Evolutionary conservation across 1,140 invertebrate species (phyloP).

Genomic region (Zaprionus gabonicus): DNA sequence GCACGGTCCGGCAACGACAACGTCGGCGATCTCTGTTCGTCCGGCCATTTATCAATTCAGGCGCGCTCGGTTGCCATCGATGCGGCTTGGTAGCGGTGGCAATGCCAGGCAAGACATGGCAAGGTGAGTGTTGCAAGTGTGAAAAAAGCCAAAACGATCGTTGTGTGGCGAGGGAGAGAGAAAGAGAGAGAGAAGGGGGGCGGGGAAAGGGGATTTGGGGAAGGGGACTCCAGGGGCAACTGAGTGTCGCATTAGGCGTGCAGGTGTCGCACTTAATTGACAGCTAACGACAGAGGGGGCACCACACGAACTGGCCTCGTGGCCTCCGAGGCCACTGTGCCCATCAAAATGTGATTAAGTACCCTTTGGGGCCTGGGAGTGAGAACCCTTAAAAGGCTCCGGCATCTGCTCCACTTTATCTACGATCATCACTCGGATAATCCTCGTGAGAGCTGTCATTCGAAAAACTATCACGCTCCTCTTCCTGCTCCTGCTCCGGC

Average conservation of each 20-base stretch:
- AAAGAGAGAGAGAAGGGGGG: neutral
- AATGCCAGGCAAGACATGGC: conserved; percentile 21
- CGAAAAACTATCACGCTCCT: neutral
- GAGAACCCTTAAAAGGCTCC: neutral
- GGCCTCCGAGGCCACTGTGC: conserved; percentile 12
- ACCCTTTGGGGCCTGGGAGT: conserved; percentile 28
- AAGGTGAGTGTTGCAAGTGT: conserved; percentile 51
- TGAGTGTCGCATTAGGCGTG: conserved; percentile 72
- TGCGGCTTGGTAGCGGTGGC: conserved; percentile 42
- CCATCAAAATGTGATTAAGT: conserved; percentile 73
- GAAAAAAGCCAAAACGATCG: conserved; percentile 37
- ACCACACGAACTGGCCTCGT: conserved; percentile 30
- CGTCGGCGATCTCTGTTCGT: conserved; percentile 64
- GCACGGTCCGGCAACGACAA: conserved; percentile 20
- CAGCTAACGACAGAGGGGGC: conserved; percentile 69
- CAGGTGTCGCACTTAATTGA: conserved; percentile 79
- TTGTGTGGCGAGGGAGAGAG: neutral
- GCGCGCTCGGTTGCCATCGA: conserved; percentile 27
- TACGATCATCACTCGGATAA: conserved; percentile 6
- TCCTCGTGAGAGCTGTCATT: neutral
- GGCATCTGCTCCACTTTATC: conserved; percentile 8
- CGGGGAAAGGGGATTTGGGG: conserved; percentile 9
- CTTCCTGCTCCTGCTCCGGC: neutral
- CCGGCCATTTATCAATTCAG: conserved; percentile 76
- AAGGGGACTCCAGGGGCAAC: neutral